Conservation (phyloP, 2,113 vertebrate species). For the Silurus meridionalis region DNA sequence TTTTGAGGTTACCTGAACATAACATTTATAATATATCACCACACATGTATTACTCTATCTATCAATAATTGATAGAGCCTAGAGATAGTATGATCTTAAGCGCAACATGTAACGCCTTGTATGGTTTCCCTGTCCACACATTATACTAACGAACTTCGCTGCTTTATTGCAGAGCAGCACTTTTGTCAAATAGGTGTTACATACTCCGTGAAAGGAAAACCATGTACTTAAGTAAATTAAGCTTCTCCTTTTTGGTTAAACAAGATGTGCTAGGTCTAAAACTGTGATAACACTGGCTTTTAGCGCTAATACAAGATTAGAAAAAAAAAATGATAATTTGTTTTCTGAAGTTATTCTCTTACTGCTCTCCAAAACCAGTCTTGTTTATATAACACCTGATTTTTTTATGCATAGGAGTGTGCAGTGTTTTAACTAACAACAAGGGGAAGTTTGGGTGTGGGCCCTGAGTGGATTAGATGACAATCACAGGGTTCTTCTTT, state of each 20-base stretch:
- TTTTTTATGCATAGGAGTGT: not conserved
- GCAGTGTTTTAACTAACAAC: conserved; percentile 24
- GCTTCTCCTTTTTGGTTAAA: conserved; percentile 43
- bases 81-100: conserved; percentile 3
- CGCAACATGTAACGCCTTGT: conserved; percentile 12
- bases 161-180: conserved; percentile 35
- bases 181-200: conserved; percentile 18
- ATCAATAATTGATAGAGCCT: conserved; percentile 6
- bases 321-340: conserved; percentile 10
- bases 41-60: not conserved
- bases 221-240: conserved; percentile 33
- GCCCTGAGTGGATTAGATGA: conserved; percentile 24
- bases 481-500: conserved; percentile 39
- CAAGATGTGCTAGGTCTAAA: conserved; percentile 23
- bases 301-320: not conserved
- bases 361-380: not conserved
- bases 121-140: not conserved
- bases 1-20: not conserved
- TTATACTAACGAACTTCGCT: conserved; percentile 38
- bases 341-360: not conserved
- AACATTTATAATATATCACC: conserved; percentile 1
- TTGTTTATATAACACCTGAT: conserved; percentile 2
- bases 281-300: conserved; percentile 48
- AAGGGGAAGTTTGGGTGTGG: conserved; percentile 33
- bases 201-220: not conserved